These are phyloP conservation scores for Mergus octosetaceus DNA, from an alignment of 2,797 vertebrate species.

Conservation along the genomic window DNA sequence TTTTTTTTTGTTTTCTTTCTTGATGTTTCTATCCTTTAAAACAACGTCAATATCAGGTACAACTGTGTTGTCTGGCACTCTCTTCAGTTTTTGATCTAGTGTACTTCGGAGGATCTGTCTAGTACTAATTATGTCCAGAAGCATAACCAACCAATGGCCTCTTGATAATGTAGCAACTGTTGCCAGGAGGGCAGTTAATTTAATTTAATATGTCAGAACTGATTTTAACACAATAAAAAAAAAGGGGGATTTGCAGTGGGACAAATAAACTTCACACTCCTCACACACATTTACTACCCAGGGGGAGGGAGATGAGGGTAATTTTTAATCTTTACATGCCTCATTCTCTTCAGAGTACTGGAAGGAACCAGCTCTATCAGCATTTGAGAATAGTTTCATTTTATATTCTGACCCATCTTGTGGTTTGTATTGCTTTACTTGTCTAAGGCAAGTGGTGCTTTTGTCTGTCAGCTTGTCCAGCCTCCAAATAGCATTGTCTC, in stretches of 20 bases:
- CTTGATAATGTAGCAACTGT: background rate
- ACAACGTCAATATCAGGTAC: background rate
- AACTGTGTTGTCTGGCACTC: background rate
- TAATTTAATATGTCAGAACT: background rate
- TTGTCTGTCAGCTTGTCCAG: background rate
- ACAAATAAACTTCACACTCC: background rate
- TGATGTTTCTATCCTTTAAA: background rate
- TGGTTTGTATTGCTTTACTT: background rate
- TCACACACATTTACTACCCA: background rate
- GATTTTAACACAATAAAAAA: background rate
- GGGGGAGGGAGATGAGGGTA: background rate
- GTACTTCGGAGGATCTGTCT: background rate
- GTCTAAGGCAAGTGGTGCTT: background rate
- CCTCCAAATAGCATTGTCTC: background rate
- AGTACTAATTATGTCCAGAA: background rate
- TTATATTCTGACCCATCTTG: background rate
- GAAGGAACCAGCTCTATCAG: background rate
- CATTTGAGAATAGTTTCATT: background rate
- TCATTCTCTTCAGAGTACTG: background rate
- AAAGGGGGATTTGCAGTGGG: background rate
- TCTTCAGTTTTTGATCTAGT: background rate
- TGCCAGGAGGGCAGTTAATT: background rate
- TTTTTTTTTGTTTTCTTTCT: background rate
- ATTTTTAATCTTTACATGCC: background rate
- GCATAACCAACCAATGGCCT: background rate